Evolutionary conservation across 2,797 vertebrate genomes (phyloP).

Genomic region (Sorex maritimensis): DNA sequence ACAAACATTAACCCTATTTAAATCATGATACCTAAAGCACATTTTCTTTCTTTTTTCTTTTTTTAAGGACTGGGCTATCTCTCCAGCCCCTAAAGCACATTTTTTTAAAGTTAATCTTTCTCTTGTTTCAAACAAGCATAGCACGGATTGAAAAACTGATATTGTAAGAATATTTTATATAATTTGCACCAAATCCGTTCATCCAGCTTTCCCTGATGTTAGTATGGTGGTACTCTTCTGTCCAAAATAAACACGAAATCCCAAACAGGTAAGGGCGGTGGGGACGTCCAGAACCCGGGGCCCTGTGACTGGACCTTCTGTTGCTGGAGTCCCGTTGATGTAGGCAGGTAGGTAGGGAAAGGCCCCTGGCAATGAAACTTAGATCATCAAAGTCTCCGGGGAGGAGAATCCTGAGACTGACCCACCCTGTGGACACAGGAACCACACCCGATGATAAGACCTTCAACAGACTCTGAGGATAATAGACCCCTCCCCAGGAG

Average conservation of each 20-base stretch:
- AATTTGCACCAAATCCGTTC: neutral
- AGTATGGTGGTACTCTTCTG: conserved; percentile 29
- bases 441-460: no score
- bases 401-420: no score
- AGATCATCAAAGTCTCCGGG: no score
- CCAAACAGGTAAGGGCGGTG: conserved; percentile 39
- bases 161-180: neutral
- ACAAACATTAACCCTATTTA: no score
- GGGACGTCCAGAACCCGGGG: neutral
- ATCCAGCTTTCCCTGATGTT: conserved; percentile 50
- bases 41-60: neutral
- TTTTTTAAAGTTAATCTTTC: neutral
- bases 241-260: conserved; percentile 58
- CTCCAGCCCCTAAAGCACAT: no score
- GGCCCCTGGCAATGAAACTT: no score
- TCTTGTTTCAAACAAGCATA: conserved; percentile 15
- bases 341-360: no score
- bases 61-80: no score
- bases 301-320: neutral
- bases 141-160: neutral
- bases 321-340: neutral
- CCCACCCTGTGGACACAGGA: no score
- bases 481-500: no score
- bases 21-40: neutral
- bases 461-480: no score